Evolutionary conservation across 2,113 vertebrate species (phyloP).

Genomic region (Delphinapterus leucas): DNA sequence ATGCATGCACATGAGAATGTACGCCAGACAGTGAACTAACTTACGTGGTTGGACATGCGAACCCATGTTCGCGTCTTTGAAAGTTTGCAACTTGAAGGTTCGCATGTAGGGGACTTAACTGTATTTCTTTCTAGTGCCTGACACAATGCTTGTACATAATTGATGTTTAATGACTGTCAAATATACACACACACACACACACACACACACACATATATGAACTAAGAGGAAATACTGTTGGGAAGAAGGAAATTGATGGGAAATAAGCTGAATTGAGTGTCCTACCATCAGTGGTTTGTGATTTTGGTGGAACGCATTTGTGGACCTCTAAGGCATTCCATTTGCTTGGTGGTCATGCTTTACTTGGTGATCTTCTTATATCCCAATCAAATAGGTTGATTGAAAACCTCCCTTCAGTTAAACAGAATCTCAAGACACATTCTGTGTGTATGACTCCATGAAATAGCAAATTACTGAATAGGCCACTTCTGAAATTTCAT

Average conservation of each 20-base stretch:
- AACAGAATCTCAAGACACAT: neutral
- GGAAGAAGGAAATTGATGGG: neutral
- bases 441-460: neutral
- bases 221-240: neutral
- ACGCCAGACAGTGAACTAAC: too few species aligned
- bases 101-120: too few species aligned
- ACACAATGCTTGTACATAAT: neutral
- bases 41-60: too few species aligned
- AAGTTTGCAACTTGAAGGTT: too few species aligned
- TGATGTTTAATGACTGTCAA: neutral
- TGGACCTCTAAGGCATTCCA: neutral
- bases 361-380: neutral
- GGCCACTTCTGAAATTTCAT: constrained; percentile 30
- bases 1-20: too few species aligned
- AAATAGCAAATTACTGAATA: constrained; percentile 17
- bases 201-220: neutral
- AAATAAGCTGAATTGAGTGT: neutral
- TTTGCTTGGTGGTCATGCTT: neutral
- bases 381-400: neutral
- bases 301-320: neutral
- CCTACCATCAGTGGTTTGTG: neutral
- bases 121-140: neutral
- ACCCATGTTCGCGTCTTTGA: too few species aligned
- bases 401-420: neutral
- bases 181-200: too few species aligned